Evolutionary conservation across 2,888 invertebrate species (phyloP), one percentile per base, ranked within the genome.

Genomic region (Pristionchus fissidentatus): DNA sequence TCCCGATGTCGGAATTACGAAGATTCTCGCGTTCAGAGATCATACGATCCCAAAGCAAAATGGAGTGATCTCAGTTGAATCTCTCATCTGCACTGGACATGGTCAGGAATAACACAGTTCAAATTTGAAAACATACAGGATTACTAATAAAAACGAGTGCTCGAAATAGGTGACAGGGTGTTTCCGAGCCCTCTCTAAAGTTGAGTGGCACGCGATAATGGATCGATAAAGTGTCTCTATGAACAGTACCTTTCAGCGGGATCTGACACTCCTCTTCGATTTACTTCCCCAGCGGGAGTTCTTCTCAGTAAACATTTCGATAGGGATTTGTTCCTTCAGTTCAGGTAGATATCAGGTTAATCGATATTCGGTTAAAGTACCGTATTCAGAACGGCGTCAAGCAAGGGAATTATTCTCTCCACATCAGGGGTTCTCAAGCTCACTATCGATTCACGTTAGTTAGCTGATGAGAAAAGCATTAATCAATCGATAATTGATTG

Each of bases 31-130:
- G 22, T 81, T 81, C 46, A 41, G 81, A 66, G 81, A 81, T 19
- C 26, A 81, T 52, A 49, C 62, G 32, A 46, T 62, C 19, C 22
- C 29, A 22, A 43, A 62, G 29, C 81, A 81, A 29, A 70, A 81
- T 22, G 90, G 87, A 5, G 79, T 84, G 15, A 83, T 91, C 78
- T 87, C 88, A 1, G 66, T 91, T 52, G 88, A 88, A 4, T 85
- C 86, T 15, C 84, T 91, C 43, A 84, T 87, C 52, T 91, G 91
- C 60, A 81, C 80, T 0, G 90, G 90, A 60, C 88, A 88, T 62
- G 85, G 89, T 87, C 22, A 52, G 78, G 22, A 49, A 52, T 49
- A n/a, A 77, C 15, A 77, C 5, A 49, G 29, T n/a, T 49, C 52
- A 52, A 29, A 49, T n/a, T n/a, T n/a, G n/a, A n/a, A n/a, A n/a